Evolutionary conservation across 2,888 invertebrate genomes (phyloP).

Genomic region (Lacanobia wlatinum): DNA sequence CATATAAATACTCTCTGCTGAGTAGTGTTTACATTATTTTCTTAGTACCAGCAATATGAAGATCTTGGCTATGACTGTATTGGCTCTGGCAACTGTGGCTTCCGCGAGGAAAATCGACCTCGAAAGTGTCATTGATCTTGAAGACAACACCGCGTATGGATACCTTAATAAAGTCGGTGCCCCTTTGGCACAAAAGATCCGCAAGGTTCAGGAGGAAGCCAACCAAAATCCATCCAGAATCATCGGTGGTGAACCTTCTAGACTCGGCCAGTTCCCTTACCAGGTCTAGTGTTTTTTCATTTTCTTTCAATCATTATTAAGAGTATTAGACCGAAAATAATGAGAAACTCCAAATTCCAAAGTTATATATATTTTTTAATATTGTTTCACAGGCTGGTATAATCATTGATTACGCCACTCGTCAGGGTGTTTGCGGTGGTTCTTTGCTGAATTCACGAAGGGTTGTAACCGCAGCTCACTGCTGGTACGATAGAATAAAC

Average conservation of each 20-base stretch:
- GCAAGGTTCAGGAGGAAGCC: slow-evolving; percentile 50
- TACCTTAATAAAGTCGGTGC: slow-evolving; percentile 53
- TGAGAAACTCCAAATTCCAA: too few species aligned
- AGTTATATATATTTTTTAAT: too few species aligned
- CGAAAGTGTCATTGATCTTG: slow-evolving; percentile 35
- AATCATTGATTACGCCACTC: too few species aligned
- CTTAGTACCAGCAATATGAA: slow-evolving; percentile 2
- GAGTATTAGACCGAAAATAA: too few species aligned
- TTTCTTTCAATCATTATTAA: too few species aligned
- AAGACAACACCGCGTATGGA: slow-evolving; percentile 58
- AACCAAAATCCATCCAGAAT: slow-evolving; percentile 57
- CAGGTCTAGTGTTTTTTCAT: slow-evolving; percentile 37
- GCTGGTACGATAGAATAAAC: too few species aligned
- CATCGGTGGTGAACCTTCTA: slow-evolving; percentile 57
- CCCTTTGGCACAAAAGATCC: slow-evolving; percentile 61
- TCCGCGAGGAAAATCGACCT: slow-evolving; percentile 39
- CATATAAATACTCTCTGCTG: not conserved
- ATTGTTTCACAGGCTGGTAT: too few species aligned
- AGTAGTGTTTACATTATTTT: not conserved
- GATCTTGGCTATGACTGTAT: slow-evolving; percentile 33
- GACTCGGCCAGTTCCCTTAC: slow-evolving; percentile 62
- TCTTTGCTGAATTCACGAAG: too few species aligned
- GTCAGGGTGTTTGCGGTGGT: too few species aligned
- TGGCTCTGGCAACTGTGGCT: slow-evolving; percentile 54
- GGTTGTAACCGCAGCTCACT: too few species aligned